phyloP scores from a whole-genome alignment of 1,140 invertebrate species.

The Trichoplusia ni region DNA sequence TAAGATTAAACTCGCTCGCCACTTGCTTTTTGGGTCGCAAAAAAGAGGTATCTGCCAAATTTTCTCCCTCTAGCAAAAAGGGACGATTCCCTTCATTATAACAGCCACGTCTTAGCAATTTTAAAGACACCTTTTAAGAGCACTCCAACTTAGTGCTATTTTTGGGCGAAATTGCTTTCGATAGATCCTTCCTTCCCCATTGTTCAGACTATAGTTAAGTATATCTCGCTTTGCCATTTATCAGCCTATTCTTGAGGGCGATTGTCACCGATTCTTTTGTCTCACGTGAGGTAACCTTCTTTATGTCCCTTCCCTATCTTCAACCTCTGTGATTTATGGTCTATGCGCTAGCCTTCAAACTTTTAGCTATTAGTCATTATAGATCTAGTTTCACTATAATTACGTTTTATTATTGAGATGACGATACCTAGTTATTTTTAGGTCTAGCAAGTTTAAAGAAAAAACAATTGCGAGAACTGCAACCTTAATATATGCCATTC shows the following conservation, averaged over 20 bases:
- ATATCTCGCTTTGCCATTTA: conserved; percentile 39
- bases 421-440: too few species aligned
- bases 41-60: conserved; percentile 18
- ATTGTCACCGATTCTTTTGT: conserved; percentile 41
- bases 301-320: conserved; percentile 37
- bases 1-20: conserved; percentile 29
- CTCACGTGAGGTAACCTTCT: conserved; percentile 40
- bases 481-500: too few species aligned
- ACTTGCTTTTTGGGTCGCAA: conserved; percentile 16
- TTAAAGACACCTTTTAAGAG: conserved; percentile 53
- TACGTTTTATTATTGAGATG: too few species aligned
- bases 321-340: conserved; percentile 47
- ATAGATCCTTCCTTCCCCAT: conserved; percentile 31
- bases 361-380: too few species aligned
- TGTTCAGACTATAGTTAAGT: conserved; percentile 30
- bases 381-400: too few species aligned
- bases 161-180: conserved; percentile 40
- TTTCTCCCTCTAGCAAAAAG: conserved; percentile 29
- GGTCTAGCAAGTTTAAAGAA: too few species aligned
- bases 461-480: too few species aligned
- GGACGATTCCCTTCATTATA: conserved; percentile 49
- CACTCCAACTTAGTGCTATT: conserved; percentile 47
- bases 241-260: conserved; percentile 40
- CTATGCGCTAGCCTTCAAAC: conserved; percentile 35
- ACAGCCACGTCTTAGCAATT: conserved; percentile 48